phyloP scores from a whole-genome alignment of 1,140 invertebrate genomes.

The Drosophila lowei region DNA sequence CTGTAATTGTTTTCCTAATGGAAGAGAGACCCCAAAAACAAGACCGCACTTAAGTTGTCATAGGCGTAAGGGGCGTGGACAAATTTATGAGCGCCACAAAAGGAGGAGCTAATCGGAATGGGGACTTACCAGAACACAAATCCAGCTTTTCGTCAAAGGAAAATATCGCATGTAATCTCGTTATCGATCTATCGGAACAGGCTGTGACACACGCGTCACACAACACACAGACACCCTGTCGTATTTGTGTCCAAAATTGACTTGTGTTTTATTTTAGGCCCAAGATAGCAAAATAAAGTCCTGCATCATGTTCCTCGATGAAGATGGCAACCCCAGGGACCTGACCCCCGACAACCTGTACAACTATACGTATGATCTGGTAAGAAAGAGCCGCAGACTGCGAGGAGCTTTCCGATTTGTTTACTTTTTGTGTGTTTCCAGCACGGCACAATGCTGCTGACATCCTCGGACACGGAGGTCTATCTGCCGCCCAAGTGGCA shows the following conservation, averaged over 20 bases:
- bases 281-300: background rate
- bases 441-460: conserved; percentile 56
- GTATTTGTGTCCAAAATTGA: conserved; percentile 11
- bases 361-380: conserved; percentile 53
- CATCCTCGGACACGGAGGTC: conserved; percentile 49
- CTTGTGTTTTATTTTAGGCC: background rate
- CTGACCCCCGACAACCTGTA: conserved; percentile 45
- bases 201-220: too few species aligned
- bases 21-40: conserved; percentile 58
- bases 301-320: conserved; percentile 53
- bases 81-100: conserved; percentile 53
- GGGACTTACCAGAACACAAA: background rate
- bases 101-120: conserved; percentile 36
- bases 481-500: conserved; percentile 57
- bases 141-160: background rate
- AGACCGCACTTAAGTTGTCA: conserved; percentile 76
- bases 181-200: too few species aligned
- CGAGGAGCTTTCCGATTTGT: background rate
- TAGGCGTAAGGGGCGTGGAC: conserved; percentile 60
- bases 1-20: conserved; percentile 76
- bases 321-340: conserved; percentile 47
- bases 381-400: background rate
- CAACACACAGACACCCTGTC: background rate
- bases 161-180: background rate
- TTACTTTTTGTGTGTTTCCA: background rate